phyloP scores from a whole-genome alignment of 2,888 invertebrate genomes.

The Dryococelus australis region DNA sequence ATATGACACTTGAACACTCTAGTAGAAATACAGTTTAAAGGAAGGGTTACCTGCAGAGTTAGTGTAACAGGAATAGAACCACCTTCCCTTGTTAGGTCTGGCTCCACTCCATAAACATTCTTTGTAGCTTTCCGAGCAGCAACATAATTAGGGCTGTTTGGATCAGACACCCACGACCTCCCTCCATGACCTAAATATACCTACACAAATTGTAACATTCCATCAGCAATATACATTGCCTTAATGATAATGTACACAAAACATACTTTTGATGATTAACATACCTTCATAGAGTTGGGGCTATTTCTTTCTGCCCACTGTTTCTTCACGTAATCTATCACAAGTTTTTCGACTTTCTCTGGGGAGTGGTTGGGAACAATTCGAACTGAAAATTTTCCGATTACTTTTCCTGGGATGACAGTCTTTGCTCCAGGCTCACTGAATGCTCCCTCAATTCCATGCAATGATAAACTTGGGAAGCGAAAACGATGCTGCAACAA shows the following conservation, averaged over 20 bases:
- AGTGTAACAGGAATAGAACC: slow-evolving; percentile 97
- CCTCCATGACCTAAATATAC: slow-evolving; percentile 74
- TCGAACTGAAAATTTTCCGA: slow-evolving; percentile 96
- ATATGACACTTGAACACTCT: too few species aligned
- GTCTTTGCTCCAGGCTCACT: slow-evolving; percentile 94
- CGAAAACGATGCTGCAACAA: slow-evolving; percentile 96
- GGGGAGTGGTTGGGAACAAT: slow-evolving; percentile 95
- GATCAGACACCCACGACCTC: slow-evolving; percentile 92
- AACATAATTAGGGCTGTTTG: slow-evolving; percentile 88
- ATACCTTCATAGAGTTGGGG: slow-evolving; percentile 85
- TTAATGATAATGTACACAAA: too few species aligned
- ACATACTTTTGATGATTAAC: neutral
- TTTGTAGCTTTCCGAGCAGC: slow-evolving; percentile 85
- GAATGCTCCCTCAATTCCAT: slow-evolving; percentile 96
- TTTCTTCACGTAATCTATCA: slow-evolving; percentile 77
- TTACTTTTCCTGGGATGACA: slow-evolving; percentile 91
- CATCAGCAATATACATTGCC: neutral
- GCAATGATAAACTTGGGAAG: slow-evolving; percentile 90
- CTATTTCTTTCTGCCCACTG: slow-evolving; percentile 81
- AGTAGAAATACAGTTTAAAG: too few species aligned
- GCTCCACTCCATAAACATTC: slow-evolving; percentile 87
- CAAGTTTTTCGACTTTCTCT: slow-evolving; percentile 79
- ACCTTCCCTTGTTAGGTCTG: slow-evolving; percentile 96
- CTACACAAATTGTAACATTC: slow-evolving; percentile 44
- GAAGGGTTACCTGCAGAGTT: slow-evolving; percentile 67